Percentiles rank a stretch among this genome's conserved stretches.
phyloP scores from a whole-genome alignment of 92 coral and sea anemone species.

The Phenganax subtilis region DNA sequence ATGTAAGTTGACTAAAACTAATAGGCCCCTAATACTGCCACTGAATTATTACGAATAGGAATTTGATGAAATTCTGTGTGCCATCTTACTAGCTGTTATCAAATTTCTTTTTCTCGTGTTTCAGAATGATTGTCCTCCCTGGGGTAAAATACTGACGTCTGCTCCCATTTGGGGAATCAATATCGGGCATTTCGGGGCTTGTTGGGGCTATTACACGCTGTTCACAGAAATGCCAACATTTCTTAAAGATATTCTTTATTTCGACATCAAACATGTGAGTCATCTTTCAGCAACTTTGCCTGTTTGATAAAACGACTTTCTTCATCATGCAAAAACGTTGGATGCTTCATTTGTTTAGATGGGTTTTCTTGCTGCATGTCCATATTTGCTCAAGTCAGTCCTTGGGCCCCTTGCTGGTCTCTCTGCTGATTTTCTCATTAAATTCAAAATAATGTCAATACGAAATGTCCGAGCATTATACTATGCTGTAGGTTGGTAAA shows the following conservation, averaged over 20 bases:
- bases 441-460: constrained; percentile 60
- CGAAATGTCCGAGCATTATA: constrained; percentile 71
- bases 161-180: constrained; percentile 94
- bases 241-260: constrained; percentile 81
- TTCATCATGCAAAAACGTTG: neutral
- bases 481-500: constrained; percentile 69
- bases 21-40: too few species aligned
- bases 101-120: neutral
- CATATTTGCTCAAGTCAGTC: constrained; percentile 80
- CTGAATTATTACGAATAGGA: too few species aligned
- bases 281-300: too few species aligned
- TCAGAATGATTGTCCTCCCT: constrained; percentile 83
- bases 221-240: constrained; percentile 98
- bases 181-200: constrained; percentile 95
- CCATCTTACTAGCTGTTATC: neutral
- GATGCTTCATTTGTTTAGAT: constrained; percentile 49
- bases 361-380: constrained; percentile 98
- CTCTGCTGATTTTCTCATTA: constrained; percentile 72
- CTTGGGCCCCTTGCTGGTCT: constrained; percentile 89
- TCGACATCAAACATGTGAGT: constrained; percentile 87
- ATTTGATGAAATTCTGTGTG: neutral
- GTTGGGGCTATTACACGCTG: constrained; percentile 97
- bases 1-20: constrained; percentile 45
- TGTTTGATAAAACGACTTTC: too few species aligned
- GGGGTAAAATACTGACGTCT: constrained; percentile 74